These are phyloP conservation scores for Epinephelus coioides DNA, from an alignment of 2,797 vertebrate genomes.

Conservation along the genomic window DNA sequence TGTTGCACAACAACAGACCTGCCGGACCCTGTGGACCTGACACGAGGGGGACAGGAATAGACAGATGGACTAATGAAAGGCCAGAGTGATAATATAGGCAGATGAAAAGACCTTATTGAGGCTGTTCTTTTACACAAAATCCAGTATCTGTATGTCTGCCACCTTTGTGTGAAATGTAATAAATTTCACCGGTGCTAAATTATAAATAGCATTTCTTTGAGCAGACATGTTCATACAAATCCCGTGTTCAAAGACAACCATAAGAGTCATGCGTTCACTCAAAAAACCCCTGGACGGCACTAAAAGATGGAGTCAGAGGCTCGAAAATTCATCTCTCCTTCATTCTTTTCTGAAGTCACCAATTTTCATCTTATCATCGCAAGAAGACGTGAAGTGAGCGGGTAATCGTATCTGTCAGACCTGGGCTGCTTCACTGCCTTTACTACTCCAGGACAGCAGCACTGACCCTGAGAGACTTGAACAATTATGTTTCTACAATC, in stretches of 20 bases:
- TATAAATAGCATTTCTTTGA: background rate
- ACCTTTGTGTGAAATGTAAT: background rate
- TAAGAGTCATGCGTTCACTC: background rate
- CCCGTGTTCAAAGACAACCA: background rate
- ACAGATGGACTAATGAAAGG: constrained; percentile 15
- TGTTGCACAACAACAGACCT: constrained; percentile 68
- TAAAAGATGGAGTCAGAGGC: background rate
- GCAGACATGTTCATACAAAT: background rate
- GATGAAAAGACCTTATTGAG: constrained; percentile 5
- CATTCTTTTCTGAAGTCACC: background rate
- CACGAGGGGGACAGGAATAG: constrained; percentile 24
- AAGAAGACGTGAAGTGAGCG: background rate
- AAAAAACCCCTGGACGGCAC: background rate
- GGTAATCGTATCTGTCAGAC: background rate
- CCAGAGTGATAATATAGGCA: background rate
- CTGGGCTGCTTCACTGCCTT: background rate
- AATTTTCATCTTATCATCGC: background rate
- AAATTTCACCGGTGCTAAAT: background rate
- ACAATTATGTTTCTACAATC: too few species aligned
- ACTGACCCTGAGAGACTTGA: too few species aligned
- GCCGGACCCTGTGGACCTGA: constrained; percentile 32
- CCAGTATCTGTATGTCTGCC: background rate
- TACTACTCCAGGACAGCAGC: background rate
- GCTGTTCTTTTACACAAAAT: background rate
- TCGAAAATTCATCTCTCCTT: background rate